These are phyloP conservation scores for Cephalopterus ornatus DNA, from an alignment of 2,113 vertebrate genomes.

Conservation along the genomic window DNA sequence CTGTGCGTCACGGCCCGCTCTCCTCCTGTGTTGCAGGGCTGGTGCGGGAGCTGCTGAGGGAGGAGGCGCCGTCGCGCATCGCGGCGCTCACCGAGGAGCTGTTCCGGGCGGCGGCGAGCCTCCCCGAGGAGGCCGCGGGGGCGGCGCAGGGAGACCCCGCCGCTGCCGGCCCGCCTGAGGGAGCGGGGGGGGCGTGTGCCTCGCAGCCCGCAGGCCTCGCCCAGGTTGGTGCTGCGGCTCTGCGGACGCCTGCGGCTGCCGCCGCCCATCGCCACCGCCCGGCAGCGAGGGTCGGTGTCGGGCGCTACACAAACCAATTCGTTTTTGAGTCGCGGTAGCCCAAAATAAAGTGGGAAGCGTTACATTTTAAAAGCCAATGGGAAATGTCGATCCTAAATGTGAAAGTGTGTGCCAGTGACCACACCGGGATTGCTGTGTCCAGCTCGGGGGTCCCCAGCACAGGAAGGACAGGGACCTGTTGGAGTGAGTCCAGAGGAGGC, in stretches of 20 bases:
- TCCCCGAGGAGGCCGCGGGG: slow-evolving; percentile 16
- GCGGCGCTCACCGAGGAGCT: slow-evolving; percentile 77
- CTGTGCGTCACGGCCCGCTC: fast-evolving
- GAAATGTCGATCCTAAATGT: neutral
- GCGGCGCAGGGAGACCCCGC: slow-evolving; percentile 10
- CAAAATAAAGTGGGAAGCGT: neutral
- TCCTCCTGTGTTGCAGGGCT: slow-evolving; percentile 67
- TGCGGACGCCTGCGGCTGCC: neutral
- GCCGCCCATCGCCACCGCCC: neutral
- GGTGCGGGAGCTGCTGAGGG: slow-evolving; percentile 69
- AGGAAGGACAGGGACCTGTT: neutral
- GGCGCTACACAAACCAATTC: fast-evolving
- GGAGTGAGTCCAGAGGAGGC: neutral
- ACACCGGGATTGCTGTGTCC: neutral
- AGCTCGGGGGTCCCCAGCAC: neutral
- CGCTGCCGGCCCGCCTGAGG: neutral
- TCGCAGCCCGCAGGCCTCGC: fast-evolving
- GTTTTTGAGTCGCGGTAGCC: fast-evolving
- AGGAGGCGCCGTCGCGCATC: slow-evolving; percentile 28
- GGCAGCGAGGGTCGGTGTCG: fast-evolving
- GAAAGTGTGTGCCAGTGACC: neutral
- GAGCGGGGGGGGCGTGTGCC: fast-evolving
- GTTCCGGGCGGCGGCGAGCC: slow-evolving; percentile 67
- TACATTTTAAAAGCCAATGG: neutral
- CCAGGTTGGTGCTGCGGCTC: neutral